Evolutionary conservation across 2,797 vertebrate species (phyloP).

Genomic region (Cyprinodon diabolis): DNA sequence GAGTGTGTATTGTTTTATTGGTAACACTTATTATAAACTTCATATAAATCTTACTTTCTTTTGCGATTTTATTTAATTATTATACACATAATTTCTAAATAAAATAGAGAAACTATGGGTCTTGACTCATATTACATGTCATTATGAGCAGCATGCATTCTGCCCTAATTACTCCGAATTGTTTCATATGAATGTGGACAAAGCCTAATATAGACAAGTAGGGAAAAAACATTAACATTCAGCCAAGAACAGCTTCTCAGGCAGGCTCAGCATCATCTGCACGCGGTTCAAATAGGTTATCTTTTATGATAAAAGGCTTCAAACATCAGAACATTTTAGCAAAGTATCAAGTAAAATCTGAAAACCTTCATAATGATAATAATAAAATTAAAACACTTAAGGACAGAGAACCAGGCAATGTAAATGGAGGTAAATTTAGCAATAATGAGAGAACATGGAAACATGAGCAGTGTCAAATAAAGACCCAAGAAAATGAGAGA

Average conservation of each 20-base stretch:
- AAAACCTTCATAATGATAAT: no score
- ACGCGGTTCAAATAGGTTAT: constrained; percentile 36
- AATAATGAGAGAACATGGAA: no score
- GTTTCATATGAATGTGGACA: constrained; percentile 21
- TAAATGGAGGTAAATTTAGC: no score
- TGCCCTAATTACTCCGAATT: constrained; percentile 16
- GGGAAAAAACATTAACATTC: constrained; percentile 4
- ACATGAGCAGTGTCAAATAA: no score
- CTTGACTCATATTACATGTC: constrained; percentile 26
- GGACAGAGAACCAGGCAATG: no score
- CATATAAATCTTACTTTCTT: no score
- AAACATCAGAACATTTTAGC: not conserved
- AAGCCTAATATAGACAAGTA: constrained; percentile 9
- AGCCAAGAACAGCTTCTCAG: constrained; percentile 2
- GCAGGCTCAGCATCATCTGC: not conserved
- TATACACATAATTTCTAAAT: constrained; percentile 27
- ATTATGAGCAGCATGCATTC: constrained; percentile 33
- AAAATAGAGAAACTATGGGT: constrained; percentile 35
- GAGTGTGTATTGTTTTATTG: constrained; percentile 16
- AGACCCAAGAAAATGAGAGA: no score
- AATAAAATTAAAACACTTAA: no score
- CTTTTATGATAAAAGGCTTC: constrained; percentile 34
- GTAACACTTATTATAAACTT: constrained; percentile 2
- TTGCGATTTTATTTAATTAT: constrained; percentile 17
- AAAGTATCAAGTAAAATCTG: not conserved